Conservation (phyloP, 2,113 vertebrate genomes). For the Sardina pilchardus region DNA sequence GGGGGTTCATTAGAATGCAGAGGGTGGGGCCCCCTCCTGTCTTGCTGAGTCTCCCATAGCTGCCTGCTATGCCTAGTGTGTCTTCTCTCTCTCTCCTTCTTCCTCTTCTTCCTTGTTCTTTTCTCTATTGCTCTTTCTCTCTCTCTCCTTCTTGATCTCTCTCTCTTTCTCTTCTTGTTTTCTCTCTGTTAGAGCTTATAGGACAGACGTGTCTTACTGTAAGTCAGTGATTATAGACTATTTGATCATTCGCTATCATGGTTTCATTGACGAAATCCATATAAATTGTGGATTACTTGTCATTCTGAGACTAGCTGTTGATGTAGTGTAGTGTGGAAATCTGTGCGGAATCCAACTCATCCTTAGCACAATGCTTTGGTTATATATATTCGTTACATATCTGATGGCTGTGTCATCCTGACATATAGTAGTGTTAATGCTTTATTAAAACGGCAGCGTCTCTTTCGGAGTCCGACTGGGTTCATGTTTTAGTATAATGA, state of each 20-base stretch:
- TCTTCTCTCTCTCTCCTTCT: neutral
- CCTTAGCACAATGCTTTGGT: neutral
- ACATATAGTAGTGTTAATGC: neutral
- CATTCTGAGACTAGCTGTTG: neutral
- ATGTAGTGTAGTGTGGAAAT: neutral
- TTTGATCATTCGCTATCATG: neutral
- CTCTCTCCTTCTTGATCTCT: slow-evolving; percentile 52
- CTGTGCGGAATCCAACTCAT: neutral
- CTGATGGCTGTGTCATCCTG: neutral
- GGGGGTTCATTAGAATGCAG: slow-evolving; percentile 12
- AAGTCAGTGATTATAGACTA: too few species aligned
- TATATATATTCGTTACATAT: neutral
- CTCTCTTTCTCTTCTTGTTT: slow-evolving; percentile 3
- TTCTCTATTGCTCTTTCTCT: slow-evolving; percentile 56
- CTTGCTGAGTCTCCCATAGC: neutral
- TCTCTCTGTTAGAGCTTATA: neutral
- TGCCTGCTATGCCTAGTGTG: neutral
- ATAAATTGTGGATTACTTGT: neutral
- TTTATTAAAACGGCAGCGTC: neutral
- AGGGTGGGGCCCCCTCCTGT: neutral
- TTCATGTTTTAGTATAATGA: slow-evolving; percentile 37
- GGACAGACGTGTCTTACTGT: too few species aligned
- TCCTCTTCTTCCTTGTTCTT: slow-evolving; percentile 53
- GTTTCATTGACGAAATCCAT: too few species aligned
- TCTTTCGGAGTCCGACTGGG: slow-evolving; percentile 51